phyloP scores from a whole-genome alignment of 2,113 vertebrate species.

The Caracal caracal region DNA sequence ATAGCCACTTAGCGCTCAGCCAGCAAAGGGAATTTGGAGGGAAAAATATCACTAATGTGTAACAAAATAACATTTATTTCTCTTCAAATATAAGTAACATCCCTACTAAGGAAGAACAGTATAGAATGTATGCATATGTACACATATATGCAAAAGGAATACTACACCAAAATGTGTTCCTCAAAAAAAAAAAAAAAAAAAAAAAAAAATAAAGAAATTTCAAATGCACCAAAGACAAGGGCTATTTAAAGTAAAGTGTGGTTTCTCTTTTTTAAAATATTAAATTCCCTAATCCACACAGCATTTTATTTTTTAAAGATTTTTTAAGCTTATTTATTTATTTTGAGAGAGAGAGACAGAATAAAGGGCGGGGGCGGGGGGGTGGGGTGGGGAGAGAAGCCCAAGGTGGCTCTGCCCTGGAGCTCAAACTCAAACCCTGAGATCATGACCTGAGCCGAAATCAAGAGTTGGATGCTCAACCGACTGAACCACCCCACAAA shows the following conservation, averaged over 20 bases:
- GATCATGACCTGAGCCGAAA: too few relatives aligned
- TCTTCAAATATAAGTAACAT: slow-evolving; percentile 57
- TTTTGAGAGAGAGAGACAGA: too few relatives aligned
- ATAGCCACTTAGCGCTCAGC: slow-evolving; percentile 58
- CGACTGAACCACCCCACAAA: background rate
- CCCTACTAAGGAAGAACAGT: background rate
- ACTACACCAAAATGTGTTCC: background rate
- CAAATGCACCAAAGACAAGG: background rate
- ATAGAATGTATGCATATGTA: background rate
- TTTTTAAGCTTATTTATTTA: too few relatives aligned
- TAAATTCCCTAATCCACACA: slow-evolving; percentile 55
- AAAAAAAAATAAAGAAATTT: background rate
- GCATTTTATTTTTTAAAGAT: background rate
- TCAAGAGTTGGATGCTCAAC: too few relatives aligned
- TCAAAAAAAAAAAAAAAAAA: background rate
- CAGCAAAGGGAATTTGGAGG: slow-evolving; percentile 37
- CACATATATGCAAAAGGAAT: background rate
- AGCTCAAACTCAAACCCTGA: too few relatives aligned
- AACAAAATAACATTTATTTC: slow-evolving; percentile 53
- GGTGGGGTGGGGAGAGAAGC: too few relatives aligned
- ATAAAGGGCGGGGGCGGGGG: too few relatives aligned
- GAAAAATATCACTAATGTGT: slow-evolving; percentile 7
- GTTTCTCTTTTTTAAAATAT: slow-evolving; percentile 17
- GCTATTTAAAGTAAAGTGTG: slow-evolving; percentile 43
- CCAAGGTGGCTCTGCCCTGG: too few relatives aligned